Base-by-base conservation (phyloP, 2,797 vertebrate genomes). In the Echeneis naucrates region DNA sequence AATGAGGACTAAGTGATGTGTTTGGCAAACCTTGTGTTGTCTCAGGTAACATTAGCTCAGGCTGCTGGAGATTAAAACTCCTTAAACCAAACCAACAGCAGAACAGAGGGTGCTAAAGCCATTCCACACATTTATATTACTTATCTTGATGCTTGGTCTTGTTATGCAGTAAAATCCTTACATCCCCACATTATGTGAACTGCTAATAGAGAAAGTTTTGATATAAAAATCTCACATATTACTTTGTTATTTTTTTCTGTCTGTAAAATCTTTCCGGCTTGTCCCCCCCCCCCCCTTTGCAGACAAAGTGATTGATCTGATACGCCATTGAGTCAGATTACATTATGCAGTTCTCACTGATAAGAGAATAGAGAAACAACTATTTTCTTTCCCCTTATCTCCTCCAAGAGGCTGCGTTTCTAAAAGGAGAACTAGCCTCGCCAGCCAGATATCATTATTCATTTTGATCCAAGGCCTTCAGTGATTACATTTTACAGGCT, bases 341-440 rank as follows among this genome's bases (percentile, higher is more conserved):
- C 88, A 91, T 91, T 92, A 94, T 87, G 89, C 89, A 91, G 85
- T 90, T 90, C 83, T 89, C 83, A 79, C 81, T 87, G 92, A 93
- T 93, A 93, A 92, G 82, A 85, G 76, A 82, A 82, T 65, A 85
- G 85, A 5, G 67, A 91, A 92, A 89, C 88, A 91, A 91, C 87
- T 87, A 90, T 92, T 92, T 93, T 93, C 86, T 88, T 92, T 92
- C 35, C 55, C 71, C 86, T 93, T 93, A 94, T 93, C 92, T 90
- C 66, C 62, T 85, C 75, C 44, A 54, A 84, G 82, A 87, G 87
- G 79, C 83, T 88, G 88, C 88, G 89, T 91, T 93, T 90, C 89
- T 88, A 88, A 88, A 90, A 89, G 81, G 77, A 85, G 88, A 87
- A 89, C 86, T 40, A 81, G 84, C 69, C 86, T 87, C 63, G 45